Percentiles rank a stretch among this genome's conserved stretches.
These are phyloP conservation scores for Cervus canadensis DNA, from an alignment of 2,113 vertebrate species.

Conservation along the genomic window DNA sequence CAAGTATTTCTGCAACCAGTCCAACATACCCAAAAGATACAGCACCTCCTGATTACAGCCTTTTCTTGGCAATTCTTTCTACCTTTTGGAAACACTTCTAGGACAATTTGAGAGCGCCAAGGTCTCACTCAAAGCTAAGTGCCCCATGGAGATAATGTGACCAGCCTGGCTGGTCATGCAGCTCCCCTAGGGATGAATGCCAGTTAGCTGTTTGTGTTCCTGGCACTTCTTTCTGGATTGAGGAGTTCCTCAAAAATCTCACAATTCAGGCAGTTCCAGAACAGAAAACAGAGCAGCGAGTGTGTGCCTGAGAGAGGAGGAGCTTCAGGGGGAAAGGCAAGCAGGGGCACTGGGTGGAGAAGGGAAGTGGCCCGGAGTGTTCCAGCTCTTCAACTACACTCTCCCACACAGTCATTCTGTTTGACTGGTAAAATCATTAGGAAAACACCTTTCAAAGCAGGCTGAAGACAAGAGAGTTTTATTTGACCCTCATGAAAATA, in stretches of 20 bases:
- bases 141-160: background rate
- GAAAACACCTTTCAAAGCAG: constrained; percentile 68
- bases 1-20: background rate
- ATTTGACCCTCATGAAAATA: constrained; percentile 67
- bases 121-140: background rate
- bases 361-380: background rate
- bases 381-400: background rate
- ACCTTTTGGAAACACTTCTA: constrained; percentile 14
- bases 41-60: background rate
- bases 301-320: background rate
- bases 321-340: background rate
- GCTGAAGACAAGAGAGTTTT: constrained; percentile 67
- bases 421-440: constrained; percentile 59
- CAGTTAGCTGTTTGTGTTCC: constrained; percentile 55
- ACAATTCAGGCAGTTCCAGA: constrained; percentile 39
- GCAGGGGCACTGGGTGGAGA: background rate
- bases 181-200: constrained; percentile 8
- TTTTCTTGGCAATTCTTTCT: background rate
- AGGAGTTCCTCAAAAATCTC: constrained; percentile 31
- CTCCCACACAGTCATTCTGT: constrained; percentile 31
- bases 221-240: constrained; percentile 49
- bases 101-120: background rate
- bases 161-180: background rate
- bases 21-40: background rate
- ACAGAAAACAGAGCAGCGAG: constrained; percentile 34